phyloP scores from a whole-genome alignment of 2,113 vertebrate genomes.

The Xenus cinereus region DNA sequence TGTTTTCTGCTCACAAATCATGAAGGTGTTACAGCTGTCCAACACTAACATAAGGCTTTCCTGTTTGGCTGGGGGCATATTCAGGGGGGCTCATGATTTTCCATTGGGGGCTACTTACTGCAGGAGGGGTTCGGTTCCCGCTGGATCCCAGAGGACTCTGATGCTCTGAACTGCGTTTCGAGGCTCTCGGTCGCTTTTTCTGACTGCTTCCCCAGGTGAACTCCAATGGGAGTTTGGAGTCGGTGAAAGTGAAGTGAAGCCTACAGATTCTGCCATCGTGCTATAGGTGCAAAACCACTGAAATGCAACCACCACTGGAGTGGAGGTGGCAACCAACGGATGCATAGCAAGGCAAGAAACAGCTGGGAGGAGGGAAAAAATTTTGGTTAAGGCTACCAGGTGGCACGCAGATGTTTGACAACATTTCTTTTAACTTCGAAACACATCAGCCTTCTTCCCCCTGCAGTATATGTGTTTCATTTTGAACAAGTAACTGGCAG shows the following conservation, averaged over 20 bases:
- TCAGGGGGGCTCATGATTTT: background rate
- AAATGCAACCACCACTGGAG: background rate
- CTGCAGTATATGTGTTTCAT: slow-evolving; percentile 52
- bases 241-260: background rate
- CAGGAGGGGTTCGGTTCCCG: background rate
- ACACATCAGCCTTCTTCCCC: background rate
- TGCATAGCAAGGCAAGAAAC: background rate
- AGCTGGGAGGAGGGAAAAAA: background rate
- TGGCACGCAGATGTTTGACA: slow-evolving; percentile 50
- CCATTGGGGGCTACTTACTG: background rate
- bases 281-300: background rate
- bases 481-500: slow-evolving; percentile 40
- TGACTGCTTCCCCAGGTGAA: background rate
- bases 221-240: background rate
- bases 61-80: background rate
- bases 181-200: background rate
- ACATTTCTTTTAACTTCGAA: slow-evolving; percentile 15
- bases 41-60: background rate
- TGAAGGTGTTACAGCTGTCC: background rate
- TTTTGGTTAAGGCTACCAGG: slow-evolving; percentile 12
- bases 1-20: background rate
- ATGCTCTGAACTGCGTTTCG: background rate
- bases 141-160: background rate
- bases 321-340: background rate
- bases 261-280: background rate